A percentile compares a stretch with the other conserved stretches of the same genome.
Evolutionary conservation across 2,113 vertebrate genomes (phyloP).

Genomic region (Hypomesus transpacificus): DNA sequence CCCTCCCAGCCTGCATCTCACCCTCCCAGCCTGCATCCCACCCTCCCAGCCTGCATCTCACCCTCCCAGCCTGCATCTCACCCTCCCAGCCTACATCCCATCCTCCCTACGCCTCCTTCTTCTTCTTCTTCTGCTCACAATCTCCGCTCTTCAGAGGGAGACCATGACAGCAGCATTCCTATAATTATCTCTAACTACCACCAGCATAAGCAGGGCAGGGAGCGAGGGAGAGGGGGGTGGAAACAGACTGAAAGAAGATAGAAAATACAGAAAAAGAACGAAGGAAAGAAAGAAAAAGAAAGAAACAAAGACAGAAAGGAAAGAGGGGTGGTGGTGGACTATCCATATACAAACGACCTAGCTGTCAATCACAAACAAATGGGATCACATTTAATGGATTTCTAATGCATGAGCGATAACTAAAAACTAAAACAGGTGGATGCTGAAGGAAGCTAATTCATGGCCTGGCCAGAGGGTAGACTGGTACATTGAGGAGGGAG

Average conservation of each 20-base stretch:
- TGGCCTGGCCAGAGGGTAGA: slow-evolving; percentile 12
- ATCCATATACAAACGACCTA: no score
- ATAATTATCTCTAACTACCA: slow-evolving; percentile 18
- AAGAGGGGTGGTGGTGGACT: neutral
- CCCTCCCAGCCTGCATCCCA: neutral
- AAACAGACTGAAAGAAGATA: neutral
- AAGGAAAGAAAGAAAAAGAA: neutral
- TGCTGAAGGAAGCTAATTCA: slow-evolving; percentile 8
- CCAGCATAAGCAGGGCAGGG: slow-evolving; percentile 7
- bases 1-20: neutral
- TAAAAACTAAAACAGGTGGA: slow-evolving; percentile 6
- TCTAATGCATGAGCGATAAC: slow-evolving; percentile 1
- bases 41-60: neutral
- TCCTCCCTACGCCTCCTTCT: no score
- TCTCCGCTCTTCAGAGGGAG: no score
- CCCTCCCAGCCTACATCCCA: neutral
- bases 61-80: no score
- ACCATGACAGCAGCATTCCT: no score
- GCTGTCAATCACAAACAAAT: no score
- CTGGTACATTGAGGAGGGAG: slow-evolving; percentile 10
- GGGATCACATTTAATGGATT: no score
- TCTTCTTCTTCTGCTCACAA: no score
- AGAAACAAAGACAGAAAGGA: neutral
- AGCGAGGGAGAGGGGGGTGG: neutral
- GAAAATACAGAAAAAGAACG: neutral